Percentiles rank a stretch among this genome's conserved stretches.
These are phyloP conservation scores for Vulpes vulpes DNA, from an alignment of 2,113 vertebrate genomes.

Conservation along the genomic window DNA sequence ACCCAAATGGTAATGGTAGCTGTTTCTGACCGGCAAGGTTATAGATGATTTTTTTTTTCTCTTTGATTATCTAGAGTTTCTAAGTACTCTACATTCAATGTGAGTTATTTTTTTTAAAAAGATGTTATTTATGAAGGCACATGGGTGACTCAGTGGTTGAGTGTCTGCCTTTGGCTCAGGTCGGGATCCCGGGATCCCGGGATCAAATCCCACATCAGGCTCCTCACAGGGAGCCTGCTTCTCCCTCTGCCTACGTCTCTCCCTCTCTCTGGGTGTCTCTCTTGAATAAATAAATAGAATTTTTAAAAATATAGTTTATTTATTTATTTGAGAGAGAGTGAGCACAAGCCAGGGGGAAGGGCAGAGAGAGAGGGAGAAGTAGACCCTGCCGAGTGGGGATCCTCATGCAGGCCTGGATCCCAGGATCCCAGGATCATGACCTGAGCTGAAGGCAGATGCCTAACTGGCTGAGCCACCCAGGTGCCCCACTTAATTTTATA, in stretches of 20 bases:
- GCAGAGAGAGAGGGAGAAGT: not conserved
- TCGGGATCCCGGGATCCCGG: too few species aligned
- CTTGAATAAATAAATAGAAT: too few species aligned
- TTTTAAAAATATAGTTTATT: not conserved
- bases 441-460: not conserved
- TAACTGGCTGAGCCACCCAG: not conserved
- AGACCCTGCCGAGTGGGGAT: not conserved
- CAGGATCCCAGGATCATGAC: not conserved
- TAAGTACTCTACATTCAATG: not conserved
- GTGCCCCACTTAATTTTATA: not conserved
- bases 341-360: not conserved
- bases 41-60: not conserved
- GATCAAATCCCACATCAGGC: too few species aligned
- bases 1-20: not conserved
- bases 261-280: too few species aligned
- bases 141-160: too few species aligned
- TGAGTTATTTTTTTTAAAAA: not conserved
- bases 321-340: not conserved
- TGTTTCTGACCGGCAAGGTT: not conserved
- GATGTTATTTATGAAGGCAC: too few species aligned
- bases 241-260: too few species aligned
- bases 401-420: not conserved
- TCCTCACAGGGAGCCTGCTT: too few species aligned
- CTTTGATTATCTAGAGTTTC: not conserved
- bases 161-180: too few species aligned